These are phyloP conservation scores for Sphenodon punctatus DNA, from an alignment of 2,797 vertebrate species.

Conservation along the genomic window DNA sequence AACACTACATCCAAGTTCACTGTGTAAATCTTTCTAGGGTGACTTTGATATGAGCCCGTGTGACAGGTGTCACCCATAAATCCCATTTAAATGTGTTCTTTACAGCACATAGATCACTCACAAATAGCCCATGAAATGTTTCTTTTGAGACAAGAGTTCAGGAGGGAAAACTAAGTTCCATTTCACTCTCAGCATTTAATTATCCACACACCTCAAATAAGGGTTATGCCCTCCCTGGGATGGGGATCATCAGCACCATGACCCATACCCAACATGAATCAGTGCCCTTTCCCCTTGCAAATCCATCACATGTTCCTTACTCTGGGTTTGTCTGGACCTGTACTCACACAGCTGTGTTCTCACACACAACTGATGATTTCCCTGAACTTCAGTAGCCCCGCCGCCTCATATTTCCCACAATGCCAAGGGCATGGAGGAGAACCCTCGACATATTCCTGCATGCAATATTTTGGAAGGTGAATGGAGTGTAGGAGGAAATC, in stretches of 20 bases:
- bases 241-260: not conserved
- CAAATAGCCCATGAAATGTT: slow-evolving; percentile 51
- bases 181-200: not conserved
- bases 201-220: not conserved
- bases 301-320: too few species aligned
- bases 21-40: slow-evolving; percentile 54
- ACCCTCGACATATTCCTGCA: too few species aligned
- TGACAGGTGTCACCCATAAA: slow-evolving; percentile 67
- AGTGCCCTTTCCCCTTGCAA: too few species aligned
- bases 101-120: slow-evolving; percentile 54
- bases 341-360: too few species aligned
- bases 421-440: too few species aligned
- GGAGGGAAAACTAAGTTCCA: slow-evolving; percentile 48
- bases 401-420: too few species aligned
- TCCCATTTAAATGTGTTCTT: slow-evolving; percentile 53
- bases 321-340: too few species aligned
- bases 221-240: not conserved
- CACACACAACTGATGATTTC: too few species aligned
- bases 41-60: slow-evolving; percentile 43
- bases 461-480: too few species aligned
- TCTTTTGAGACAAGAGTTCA: slow-evolving; percentile 44
- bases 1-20: slow-evolving; percentile 23
- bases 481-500: too few species aligned
- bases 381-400: too few species aligned
- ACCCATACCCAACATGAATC: not conserved